Percentiles rank a stretch among this genome's conserved stretches.
These are phyloP conservation scores for Etheostoma cragini DNA, from an alignment of 2,113 vertebrate genomes.

Conservation along the genomic window DNA sequence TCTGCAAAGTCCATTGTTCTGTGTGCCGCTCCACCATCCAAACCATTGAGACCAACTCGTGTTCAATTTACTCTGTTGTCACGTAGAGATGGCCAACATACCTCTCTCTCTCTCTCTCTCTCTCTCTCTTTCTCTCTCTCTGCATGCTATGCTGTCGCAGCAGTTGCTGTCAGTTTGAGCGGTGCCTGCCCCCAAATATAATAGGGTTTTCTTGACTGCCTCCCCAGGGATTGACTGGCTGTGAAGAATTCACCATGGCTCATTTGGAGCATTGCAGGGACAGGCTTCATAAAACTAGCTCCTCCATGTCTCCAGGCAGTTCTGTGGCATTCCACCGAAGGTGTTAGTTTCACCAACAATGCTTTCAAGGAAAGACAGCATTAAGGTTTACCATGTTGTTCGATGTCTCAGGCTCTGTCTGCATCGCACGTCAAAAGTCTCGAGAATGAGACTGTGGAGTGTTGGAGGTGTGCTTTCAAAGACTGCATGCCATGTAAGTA, in stretches of 20 bases:
- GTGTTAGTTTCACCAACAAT: constrained; percentile 77
- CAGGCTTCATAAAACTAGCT: constrained; percentile 77
- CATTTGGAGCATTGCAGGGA: constrained; percentile 78
- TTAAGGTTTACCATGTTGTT: constrained; percentile 53
- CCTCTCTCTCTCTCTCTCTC: constrained; percentile 58
- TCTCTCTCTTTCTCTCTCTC: constrained; percentile 57
- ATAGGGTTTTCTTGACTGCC: constrained; percentile 83
- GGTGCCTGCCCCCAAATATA: constrained; percentile 83
- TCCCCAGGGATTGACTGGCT: constrained; percentile 79
- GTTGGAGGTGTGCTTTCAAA: background rate
- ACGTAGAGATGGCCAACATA: constrained; percentile 62
- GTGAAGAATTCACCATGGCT: constrained; percentile 81
- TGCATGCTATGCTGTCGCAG: constrained; percentile 81
- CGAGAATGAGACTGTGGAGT: constrained; percentile 1
- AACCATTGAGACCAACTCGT: constrained; percentile 69
- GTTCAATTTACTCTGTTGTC: constrained; percentile 74
- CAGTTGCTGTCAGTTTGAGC: constrained; percentile 85
- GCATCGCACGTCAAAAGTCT: constrained; percentile 39
- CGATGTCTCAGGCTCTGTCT: constrained; percentile 55
- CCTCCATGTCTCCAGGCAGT: constrained; percentile 74
- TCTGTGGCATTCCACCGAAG: constrained; percentile 76
- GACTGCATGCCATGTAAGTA: constrained; percentile 33
- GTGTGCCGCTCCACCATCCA: constrained; percentile 48
- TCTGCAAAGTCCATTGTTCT: constrained; percentile 51
- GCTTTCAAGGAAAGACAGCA: constrained; percentile 64